Base-by-base conservation (phyloP, 2,797 vertebrate species). In the Amphiprion clarkii region DNA sequence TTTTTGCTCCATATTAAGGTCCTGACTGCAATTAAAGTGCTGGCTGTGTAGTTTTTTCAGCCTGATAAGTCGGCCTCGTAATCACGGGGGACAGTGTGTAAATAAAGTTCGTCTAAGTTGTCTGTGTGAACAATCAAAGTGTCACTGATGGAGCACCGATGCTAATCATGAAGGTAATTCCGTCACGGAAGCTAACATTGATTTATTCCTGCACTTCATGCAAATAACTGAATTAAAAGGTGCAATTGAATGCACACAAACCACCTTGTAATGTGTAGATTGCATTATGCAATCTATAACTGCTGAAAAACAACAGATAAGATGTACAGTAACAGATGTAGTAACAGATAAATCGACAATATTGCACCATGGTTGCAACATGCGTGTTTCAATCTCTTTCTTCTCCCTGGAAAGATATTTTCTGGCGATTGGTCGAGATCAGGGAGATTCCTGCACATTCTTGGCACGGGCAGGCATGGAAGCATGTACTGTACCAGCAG, bases 381-480 rank as follows among this genome's bases (percentile, higher is more conserved):
- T 21, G 0, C 0, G 51, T 79, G 67, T 63, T 71, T 67, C 76
- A 60, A 79, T 67, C 21, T 2, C 66, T 48, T 62, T 33, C 11
- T 42, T 53, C 56, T 71, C 36, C 39, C 33, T 72, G 39, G 56
- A 70, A 76, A 86, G 48, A 71, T 74, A 61, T 78, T 82, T 88
- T 82, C 49, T 77, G 78, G 69, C 71, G 42, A 0, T 60, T 78
- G 11, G 1, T 80, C 48, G 69, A 52, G 55, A 70, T 84, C 13
- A 4, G 80, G 71, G 63, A 84, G 71, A 87, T 87, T 88, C 85
- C 77, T 87, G 31, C 83, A 81, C 78, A 85, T 79, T 89, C 80
- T 87, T 91, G 88, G 86, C 87, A 76, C 6, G 60, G 52, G 23
- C 21, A 49, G 76, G 48, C 79, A 80, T 68, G 21, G 67, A 67